Conservation (phyloP, 2,113 vertebrate species). For the Gobius niger region DNA sequence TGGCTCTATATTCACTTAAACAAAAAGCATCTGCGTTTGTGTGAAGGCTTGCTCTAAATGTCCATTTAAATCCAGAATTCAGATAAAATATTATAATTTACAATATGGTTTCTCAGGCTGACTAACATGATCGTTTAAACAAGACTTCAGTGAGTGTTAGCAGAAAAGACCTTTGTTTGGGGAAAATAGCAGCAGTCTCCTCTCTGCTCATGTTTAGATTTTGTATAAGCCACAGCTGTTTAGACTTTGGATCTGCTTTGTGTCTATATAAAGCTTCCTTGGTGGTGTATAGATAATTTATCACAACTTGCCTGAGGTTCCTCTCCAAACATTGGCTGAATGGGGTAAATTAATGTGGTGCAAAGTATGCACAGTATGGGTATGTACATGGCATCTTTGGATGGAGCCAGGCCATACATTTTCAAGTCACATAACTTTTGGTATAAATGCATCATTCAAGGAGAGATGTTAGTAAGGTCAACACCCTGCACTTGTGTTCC, state of each 20-base stretch:
- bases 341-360: too few relatives aligned
- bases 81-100: background rate
- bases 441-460: too few relatives aligned
- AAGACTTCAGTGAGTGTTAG: conserved; percentile 1
- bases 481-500: background rate
- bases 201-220: conserved; percentile 7
- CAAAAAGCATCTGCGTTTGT: background rate
- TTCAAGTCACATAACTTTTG: too few relatives aligned
- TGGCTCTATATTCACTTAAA: background rate
- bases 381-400: too few relatives aligned
- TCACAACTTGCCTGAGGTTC: background rate
- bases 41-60: background rate
- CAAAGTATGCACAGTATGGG: too few relatives aligned
- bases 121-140: background rate
- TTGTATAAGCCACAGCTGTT: conserved; percentile 1
- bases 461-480: background rate
- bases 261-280: conserved; percentile 8
- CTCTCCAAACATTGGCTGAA: background rate
- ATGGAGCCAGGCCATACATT: too few relatives aligned
- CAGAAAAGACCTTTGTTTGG: conserved; percentile 1
- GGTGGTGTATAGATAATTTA: conserved; percentile 2
- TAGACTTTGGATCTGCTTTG: background rate
- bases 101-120: background rate
- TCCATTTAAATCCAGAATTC: background rate
- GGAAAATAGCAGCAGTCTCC: background rate